Conservation (phyloP, 2,888 invertebrate genomes). For the Amiota mariae region DNA sequence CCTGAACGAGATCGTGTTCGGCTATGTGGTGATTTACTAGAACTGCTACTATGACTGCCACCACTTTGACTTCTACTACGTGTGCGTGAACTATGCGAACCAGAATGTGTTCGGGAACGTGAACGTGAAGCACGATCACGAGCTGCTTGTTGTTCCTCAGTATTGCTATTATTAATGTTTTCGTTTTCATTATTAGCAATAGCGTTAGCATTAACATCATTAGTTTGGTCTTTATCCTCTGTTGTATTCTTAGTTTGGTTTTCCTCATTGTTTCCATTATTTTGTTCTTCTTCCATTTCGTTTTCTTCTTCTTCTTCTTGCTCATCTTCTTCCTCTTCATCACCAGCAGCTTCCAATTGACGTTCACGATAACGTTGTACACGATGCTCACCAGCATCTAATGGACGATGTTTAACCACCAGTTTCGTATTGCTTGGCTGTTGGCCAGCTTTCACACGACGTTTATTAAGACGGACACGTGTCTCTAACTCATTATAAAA, state of each 20-base stretch:
- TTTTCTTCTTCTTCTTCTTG: constrained; percentile 77
- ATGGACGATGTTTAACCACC: constrained; percentile 88
- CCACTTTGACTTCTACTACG: constrained; percentile 53
- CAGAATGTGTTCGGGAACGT: constrained; percentile 59
- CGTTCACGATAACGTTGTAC: constrained; percentile 90
- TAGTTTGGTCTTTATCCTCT: not conserved
- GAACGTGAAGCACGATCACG: constrained; percentile 68
- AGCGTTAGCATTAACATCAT: not conserved
- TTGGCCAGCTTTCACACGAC: constrained; percentile 85
- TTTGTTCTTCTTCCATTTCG: constrained; percentile 69
- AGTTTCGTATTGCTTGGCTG: constrained; percentile 76
- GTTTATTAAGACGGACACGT: constrained; percentile 93
- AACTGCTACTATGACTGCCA: constrained; percentile 45
- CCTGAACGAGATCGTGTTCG: constrained; percentile 67
- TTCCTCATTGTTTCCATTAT: constrained; percentile 43
- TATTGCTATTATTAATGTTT: not conserved
- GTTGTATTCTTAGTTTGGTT: not conserved
- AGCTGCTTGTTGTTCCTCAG: constrained; percentile 36
- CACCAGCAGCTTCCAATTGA: constrained; percentile 88
- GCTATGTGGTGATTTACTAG: constrained; percentile 55
- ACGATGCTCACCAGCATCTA: constrained; percentile 88
- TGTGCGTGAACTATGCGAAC: constrained; percentile 48
- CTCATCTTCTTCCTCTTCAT: constrained; percentile 82
- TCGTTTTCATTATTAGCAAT: not conserved
- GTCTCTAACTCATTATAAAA: constrained; percentile 97